Evolutionary conservation across 1,140 invertebrate genomes (phyloP).

Genomic region (Calephelis nemesis): DNA sequence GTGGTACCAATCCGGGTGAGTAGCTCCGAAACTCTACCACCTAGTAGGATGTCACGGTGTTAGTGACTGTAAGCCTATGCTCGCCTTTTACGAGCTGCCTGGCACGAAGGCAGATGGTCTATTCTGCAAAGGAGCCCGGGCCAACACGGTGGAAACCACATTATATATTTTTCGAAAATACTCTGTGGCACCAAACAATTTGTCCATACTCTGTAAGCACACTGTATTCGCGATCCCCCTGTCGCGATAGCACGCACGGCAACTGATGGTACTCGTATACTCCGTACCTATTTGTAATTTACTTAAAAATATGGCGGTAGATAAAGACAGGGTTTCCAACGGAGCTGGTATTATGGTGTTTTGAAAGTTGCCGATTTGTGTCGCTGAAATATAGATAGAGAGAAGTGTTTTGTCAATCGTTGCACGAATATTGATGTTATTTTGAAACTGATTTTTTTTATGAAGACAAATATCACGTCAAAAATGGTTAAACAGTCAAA

Average conservation of each 20-base stretch:
- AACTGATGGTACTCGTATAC: slow-evolving; percentile 55
- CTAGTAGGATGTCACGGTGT: too few relatives aligned
- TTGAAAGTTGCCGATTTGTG: slow-evolving; percentile 16
- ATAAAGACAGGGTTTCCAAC: slow-evolving; percentile 54
- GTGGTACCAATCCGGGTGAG: too few relatives aligned
- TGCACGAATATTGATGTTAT: not conserved
- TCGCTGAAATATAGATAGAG: not conserved
- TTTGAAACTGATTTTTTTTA: not conserved
- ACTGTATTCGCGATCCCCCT: slow-evolving; percentile 60
- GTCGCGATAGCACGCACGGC: slow-evolving; percentile 69
- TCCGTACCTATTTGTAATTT: slow-evolving; percentile 74
- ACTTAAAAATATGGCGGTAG: slow-evolving; percentile 73
- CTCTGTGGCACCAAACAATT: slow-evolving; percentile 33
- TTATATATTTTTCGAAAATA: slow-evolving; percentile 4
- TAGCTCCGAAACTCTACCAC: too few relatives aligned
- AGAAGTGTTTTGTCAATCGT: not conserved
- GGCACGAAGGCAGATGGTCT: too few relatives aligned
- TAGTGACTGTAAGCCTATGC: too few relatives aligned
- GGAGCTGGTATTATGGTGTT: slow-evolving; percentile 55
- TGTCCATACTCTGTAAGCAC: slow-evolving; percentile 44
- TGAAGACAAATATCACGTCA: too few relatives aligned
- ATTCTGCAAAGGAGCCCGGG: too few relatives aligned
- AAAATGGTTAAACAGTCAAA: too few relatives aligned
- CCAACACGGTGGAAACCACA: too few relatives aligned
- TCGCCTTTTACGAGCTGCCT: too few relatives aligned